These are phyloP conservation scores for Mercenaria mercenaria DNA, from an alignment of 1,140 invertebrate species.

Conservation along the genomic window DNA sequence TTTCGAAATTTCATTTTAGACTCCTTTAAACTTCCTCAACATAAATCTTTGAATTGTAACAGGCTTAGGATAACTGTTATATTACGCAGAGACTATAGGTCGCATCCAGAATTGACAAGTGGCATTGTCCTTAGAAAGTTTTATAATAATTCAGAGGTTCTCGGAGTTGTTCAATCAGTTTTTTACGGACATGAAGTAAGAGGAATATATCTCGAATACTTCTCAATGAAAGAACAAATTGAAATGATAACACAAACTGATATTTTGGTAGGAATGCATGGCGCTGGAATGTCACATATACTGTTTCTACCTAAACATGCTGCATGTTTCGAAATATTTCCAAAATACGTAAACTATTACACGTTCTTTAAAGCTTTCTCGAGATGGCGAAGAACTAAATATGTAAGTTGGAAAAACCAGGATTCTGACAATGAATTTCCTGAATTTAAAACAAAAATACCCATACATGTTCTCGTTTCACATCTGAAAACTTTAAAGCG, in stretches of 20 bases:
- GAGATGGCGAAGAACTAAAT: conserved; percentile 80
- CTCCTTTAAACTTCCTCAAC: conserved; percentile 52
- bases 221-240: conserved; percentile 71
- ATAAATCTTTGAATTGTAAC: conserved; percentile 72
- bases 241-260: conserved; percentile 90
- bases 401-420: conserved; percentile 80
- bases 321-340: conserved; percentile 95
- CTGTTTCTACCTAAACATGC: conserved; percentile 98
- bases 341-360: conserved; percentile 70
- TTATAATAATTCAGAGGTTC: conserved; percentile 77
- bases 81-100: conserved; percentile 82
- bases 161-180: conserved; percentile 48
- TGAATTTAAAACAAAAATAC: conserved; percentile 46
- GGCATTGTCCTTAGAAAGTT: conserved; percentile 80
- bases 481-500: neutral
- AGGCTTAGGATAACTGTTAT: conserved; percentile 78
- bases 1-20: conserved; percentile 81
- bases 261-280: conserved; percentile 98
- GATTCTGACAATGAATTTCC: conserved; percentile 72
- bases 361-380: conserved; percentile 82
- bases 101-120: conserved; percentile 82
- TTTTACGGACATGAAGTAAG: conserved; percentile 65
- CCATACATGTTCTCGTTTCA: neutral
- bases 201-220: conserved; percentile 75
- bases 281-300: conserved; percentile 96